Conservation (phyloP, 1,140 invertebrate genomes). For the Formica selysi region DNA sequence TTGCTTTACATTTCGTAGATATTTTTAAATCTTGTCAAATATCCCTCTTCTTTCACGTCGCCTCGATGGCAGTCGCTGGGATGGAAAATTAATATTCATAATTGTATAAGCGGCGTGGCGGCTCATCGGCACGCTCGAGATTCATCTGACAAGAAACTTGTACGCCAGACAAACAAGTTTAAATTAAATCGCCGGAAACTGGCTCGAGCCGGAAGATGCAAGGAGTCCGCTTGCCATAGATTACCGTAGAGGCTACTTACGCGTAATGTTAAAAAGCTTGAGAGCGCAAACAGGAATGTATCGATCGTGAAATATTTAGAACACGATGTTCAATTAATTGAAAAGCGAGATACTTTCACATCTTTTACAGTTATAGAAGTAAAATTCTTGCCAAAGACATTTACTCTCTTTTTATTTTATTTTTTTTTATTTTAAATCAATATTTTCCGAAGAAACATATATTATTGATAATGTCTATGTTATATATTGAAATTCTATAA, state of each 20-base stretch:
- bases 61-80: slow-evolving; percentile 14
- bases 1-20: neutral
- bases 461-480: slow-evolving; percentile 14
- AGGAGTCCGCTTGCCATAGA: slow-evolving; percentile 35
- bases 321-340: neutral
- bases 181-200: slow-evolving; percentile 77
- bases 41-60: neutral
- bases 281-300: slow-evolving; percentile 2
- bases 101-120: slow-evolving; percentile 42
- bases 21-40: slow-evolving; percentile 15
- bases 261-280: slow-evolving; percentile 29
- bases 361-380: neutral
- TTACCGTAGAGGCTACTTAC: slow-evolving; percentile 18
- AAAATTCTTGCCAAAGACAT: slow-evolving; percentile 1
- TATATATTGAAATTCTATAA: slow-evolving; percentile 40
- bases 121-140: slow-evolving; percentile 57
- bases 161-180: slow-evolving; percentile 73
- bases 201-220: slow-evolving; percentile 3
- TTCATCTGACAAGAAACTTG: slow-evolving; percentile 64
- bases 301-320: slow-evolving; percentile 34
- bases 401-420: neutral
- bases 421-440: neutral
- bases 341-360: neutral
- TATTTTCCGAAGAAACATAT: slow-evolving; percentile 1
- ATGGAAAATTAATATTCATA: slow-evolving; percentile 73